These are phyloP conservation scores for Meteorus colon DNA, from an alignment of 2,888 invertebrate genomes.

Conservation along the genomic window DNA sequence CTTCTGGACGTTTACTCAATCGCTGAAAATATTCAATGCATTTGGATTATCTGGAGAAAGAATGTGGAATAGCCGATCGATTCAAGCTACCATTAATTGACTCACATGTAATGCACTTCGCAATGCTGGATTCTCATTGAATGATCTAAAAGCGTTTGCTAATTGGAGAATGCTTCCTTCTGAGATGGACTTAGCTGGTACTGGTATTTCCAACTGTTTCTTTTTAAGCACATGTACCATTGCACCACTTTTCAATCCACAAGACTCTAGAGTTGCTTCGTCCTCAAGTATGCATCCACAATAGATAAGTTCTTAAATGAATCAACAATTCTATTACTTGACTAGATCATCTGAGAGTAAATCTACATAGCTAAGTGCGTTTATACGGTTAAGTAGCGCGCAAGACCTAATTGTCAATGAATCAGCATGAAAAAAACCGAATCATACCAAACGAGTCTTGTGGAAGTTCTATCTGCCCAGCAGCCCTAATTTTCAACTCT, in stretches of 20 bases:
- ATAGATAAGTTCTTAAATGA: constrained; percentile 79
- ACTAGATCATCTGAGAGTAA: constrained; percentile 19
- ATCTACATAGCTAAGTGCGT: background rate
- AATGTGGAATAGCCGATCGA: background rate
- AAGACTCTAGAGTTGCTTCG: constrained; percentile 78
- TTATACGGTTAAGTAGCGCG: constrained; percentile 5
- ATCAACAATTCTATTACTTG: constrained; percentile 16
- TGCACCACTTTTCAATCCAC: constrained; percentile 77
- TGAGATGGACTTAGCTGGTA: constrained; percentile 74
- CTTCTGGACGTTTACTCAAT: constrained; percentile 72
- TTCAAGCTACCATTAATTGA: constrained; percentile 25
- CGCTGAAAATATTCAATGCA: constrained; percentile 58
- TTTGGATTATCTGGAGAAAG: constrained; percentile 38
- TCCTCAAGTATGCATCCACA: constrained; percentile 83
- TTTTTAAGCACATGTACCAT: constrained; percentile 76
- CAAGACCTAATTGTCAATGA: constrained; percentile 20
- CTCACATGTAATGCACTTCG: constrained; percentile 80
- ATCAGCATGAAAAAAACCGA: constrained; percentile 23
- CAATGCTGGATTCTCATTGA: constrained; percentile 78
- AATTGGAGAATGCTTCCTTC: constrained; percentile 79
- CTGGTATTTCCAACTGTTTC: constrained; percentile 66
- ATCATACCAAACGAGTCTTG: constrained; percentile 77
- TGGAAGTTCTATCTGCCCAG: constrained; percentile 76
- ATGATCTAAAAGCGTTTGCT: constrained; percentile 78
- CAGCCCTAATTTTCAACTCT: constrained; percentile 77